Evolutionary conservation across 1,140 invertebrate species (phyloP).

Genomic region (Glossosoma conforme): DNA sequence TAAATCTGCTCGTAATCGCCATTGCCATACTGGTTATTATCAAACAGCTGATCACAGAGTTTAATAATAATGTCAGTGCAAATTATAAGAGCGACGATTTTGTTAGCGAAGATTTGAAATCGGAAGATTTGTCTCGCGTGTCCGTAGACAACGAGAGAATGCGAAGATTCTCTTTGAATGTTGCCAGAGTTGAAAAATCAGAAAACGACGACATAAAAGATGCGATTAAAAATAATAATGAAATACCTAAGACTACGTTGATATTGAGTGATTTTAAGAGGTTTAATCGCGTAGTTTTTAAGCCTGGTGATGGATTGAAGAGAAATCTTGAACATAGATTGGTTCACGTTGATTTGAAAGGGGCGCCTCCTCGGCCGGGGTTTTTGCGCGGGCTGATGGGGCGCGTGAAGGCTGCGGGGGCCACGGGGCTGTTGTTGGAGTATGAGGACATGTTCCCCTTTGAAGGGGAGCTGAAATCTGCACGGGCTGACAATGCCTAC

Average conservation of each 20-base stretch:
- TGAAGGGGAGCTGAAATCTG: slow-evolving; percentile 56
- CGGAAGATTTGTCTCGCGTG: too few relatives aligned
- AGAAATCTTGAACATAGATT: slow-evolving; percentile 37
- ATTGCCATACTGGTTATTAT: neutral
- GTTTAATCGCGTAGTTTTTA: slow-evolving; percentile 8
- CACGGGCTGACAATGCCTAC: slow-evolving; percentile 77
- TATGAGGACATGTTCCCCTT: slow-evolving; percentile 99
- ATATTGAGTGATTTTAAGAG: neutral
- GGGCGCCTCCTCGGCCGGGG: slow-evolving; percentile 71
- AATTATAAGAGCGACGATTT: neutral
- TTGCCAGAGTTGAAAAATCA: neutral
- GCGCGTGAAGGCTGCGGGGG: slow-evolving; percentile 69
- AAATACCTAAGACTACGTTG: neutral
- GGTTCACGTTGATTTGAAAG: slow-evolving; percentile 88
- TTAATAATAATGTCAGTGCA: neutral
- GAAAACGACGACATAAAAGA: neutral
- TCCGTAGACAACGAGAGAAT: neutral
- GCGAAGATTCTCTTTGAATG: neutral
- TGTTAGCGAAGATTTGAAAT: neutral
- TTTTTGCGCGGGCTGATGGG: slow-evolving; percentile 68
- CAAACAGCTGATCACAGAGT: neutral
- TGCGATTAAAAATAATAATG: neutral
- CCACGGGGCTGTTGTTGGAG: slow-evolving; percentile 85
- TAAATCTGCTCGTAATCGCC: neutral
- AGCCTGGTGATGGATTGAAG: slow-evolving; percentile 5